phyloP scores from a whole-genome alignment of 2,888 invertebrate genomes.

The Caenorhabditis japonica region DNA sequence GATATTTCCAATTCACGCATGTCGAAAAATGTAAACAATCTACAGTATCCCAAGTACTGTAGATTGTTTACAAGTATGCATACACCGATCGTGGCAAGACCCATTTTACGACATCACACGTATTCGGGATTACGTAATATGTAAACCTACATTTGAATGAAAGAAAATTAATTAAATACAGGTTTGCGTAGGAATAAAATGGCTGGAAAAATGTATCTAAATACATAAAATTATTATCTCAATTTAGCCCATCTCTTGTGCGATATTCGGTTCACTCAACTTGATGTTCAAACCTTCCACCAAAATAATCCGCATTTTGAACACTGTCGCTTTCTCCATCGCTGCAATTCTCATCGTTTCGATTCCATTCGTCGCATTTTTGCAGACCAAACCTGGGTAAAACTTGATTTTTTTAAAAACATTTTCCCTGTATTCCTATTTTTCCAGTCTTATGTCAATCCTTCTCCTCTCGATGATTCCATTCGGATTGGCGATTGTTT shows the following conservation, averaged over 20 bases:
- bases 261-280: slow-evolving; percentile 36
- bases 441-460: slow-evolving; percentile 46
- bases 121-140: too few relatives aligned
- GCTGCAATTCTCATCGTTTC: slow-evolving; percentile 58
- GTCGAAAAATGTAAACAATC: too few relatives aligned
- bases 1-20: too few relatives aligned
- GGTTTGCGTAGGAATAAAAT: too few relatives aligned
- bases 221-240: background rate
- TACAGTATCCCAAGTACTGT: too few relatives aligned
- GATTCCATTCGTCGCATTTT: slow-evolving; percentile 42
- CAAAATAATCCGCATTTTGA: slow-evolving; percentile 64
- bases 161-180: too few relatives aligned
- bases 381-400: slow-evolving; percentile 36
- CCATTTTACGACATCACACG: too few relatives aligned
- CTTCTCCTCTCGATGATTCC: slow-evolving; percentile 61
- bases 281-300: slow-evolving; percentile 44
- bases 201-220: too few relatives aligned
- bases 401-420: background rate
- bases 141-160: too few relatives aligned
- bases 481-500: slow-evolving; percentile 60
- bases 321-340: slow-evolving; percentile 59
- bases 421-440: background rate
- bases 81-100: too few relatives aligned
- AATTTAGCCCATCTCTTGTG: slow-evolving; percentile 54
- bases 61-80: too few relatives aligned